These are phyloP conservation scores for Metopia argyrocephala DNA, from an alignment of 2,888 invertebrate species.

Conservation along the genomic window DNA sequence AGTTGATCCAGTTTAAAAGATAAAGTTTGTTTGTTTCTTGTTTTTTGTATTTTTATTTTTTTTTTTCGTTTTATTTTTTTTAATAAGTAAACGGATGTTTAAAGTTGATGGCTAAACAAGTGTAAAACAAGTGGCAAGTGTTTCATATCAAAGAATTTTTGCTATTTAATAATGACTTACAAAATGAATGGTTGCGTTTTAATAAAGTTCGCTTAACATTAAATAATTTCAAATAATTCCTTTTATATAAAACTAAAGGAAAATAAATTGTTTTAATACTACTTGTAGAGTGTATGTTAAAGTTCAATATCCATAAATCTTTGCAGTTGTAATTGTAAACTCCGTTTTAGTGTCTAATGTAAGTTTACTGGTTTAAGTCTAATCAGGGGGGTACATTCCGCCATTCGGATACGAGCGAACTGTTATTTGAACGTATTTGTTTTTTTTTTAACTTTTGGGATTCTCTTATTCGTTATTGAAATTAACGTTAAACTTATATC, in stretches of 20 bases:
- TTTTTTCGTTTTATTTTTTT: background rate
- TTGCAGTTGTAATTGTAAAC: no score
- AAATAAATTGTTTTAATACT: no score
- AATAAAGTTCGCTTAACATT: background rate
- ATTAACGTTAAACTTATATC: no score
- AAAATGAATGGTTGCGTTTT: background rate
- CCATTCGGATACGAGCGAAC: no score
- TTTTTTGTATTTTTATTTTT: background rate
- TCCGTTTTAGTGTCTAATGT: no score
- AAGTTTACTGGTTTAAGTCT: no score
- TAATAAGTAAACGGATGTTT: constrained; percentile 28
- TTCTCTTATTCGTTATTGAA: no score
- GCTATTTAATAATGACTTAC: background rate
- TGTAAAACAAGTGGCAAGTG: constrained; percentile 27
- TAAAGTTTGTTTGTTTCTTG: constrained; percentile 28
- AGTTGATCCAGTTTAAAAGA: constrained; percentile 53
- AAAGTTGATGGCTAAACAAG: background rate
- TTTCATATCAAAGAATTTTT: background rate
- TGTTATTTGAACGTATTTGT: no score
- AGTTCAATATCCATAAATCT: no score
- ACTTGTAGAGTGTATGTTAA: no score
- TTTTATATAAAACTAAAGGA: background rate
- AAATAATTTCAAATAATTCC: background rate
- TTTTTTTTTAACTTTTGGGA: no score
- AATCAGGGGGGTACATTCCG: no score